These are phyloP conservation scores for Crocidura indochinensis DNA, from an alignment of 2,797 vertebrate genomes.

Conservation along the genomic window DNA sequence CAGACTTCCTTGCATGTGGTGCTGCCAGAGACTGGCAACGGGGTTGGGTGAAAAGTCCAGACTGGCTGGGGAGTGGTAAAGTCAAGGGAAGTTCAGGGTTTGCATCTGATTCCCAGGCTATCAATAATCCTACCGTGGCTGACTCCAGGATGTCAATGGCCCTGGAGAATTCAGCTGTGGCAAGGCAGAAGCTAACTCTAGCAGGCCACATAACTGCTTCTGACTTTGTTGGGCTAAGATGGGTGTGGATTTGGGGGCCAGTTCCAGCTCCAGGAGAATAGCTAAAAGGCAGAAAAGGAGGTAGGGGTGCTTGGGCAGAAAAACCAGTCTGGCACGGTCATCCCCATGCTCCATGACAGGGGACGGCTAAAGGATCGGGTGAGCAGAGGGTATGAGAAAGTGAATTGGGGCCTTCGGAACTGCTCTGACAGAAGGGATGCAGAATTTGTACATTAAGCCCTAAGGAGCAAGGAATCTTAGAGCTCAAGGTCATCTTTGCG, in stretches of 20 bases:
- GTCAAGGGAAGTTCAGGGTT: neutral
- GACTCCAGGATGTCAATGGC: neutral
- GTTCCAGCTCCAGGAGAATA: neutral
- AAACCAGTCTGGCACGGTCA: neutral
- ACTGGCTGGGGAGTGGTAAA: neutral
- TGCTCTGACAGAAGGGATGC: neutral
- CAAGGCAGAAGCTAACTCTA: neutral
- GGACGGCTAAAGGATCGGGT: neutral
- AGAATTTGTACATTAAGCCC: slow-evolving; percentile 5
- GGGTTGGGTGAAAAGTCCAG: too few relatives aligned
- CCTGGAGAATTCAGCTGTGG: neutral
- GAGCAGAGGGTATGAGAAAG: neutral
- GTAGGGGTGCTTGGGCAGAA: neutral
- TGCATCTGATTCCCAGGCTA: neutral
- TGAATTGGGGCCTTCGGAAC: neutral
- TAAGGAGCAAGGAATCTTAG: neutral
- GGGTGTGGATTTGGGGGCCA: neutral
- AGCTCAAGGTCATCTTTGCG: slow-evolving; percentile 64
- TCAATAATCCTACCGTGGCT: neutral
- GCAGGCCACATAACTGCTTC: too few relatives aligned
- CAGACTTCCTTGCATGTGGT: neutral
- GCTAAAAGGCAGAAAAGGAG: neutral
- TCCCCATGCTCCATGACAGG: rapidly evolving
- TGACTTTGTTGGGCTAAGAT: neutral
- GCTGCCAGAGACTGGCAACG: neutral